Conservation (phyloP, 2,113 vertebrate genomes). For the Plotosus lineatus region DNA sequence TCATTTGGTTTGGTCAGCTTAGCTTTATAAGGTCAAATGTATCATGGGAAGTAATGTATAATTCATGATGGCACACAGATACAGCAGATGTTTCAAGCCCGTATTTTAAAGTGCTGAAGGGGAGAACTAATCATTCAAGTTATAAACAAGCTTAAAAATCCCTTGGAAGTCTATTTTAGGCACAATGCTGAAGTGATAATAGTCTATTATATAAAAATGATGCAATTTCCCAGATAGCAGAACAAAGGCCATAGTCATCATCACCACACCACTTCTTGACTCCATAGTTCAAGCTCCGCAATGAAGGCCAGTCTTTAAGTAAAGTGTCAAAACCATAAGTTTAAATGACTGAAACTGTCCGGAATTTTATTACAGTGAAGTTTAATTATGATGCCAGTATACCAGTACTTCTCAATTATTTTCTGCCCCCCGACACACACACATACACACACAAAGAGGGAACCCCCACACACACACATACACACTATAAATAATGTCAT, state of each 20-base stretch:
- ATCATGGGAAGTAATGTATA: conserved; percentile 8
- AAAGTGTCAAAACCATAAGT: background rate
- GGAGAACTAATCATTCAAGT: background rate
- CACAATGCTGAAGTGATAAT: background rate
- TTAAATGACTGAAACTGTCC: background rate
- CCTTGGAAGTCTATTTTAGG: background rate
- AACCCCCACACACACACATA: too few species aligned
- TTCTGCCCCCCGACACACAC: too few species aligned
- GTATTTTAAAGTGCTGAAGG: background rate
- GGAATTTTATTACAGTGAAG: background rate
- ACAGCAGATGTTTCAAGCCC: conserved; percentile 10
- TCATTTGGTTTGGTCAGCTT: conserved; percentile 5
- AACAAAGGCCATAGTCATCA: background rate
- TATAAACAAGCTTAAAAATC: background rate
- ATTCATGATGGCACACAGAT: conserved; percentile 1
- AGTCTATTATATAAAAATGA: background rate
- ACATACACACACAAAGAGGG: too few species aligned
- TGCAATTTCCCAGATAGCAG: too few species aligned
- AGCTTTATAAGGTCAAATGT: conserved; percentile 4
- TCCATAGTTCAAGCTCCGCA: background rate
- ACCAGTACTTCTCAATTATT: too few species aligned
- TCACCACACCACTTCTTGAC: background rate
- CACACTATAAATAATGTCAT: too few species aligned
- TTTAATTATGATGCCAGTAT: background rate
- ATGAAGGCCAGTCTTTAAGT: background rate